These are phyloP conservation scores for Ancistrus triradiatus DNA, from an alignment of 2,113 vertebrate species.

Conservation along the genomic window DNA sequence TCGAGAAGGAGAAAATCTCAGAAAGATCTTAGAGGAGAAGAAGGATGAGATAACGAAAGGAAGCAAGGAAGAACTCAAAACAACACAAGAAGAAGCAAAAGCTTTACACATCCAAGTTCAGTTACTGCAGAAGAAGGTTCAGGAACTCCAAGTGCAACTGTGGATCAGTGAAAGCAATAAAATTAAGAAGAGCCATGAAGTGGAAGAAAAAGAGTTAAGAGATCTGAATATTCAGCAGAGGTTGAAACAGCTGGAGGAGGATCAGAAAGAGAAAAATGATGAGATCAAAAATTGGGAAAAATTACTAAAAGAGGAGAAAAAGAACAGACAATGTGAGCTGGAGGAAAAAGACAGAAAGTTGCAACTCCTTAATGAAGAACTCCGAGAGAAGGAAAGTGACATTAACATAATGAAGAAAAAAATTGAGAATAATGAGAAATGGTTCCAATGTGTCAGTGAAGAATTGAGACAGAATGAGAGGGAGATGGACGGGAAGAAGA, in stretches of 20 bases:
- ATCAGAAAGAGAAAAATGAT: neutral
- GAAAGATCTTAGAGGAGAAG: constrained; percentile 48
- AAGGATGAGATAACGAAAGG: constrained; percentile 47
- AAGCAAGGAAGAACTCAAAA: constrained; percentile 40
- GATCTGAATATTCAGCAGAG: neutral
- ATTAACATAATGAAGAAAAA: neutral
- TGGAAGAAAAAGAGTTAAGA: too few species aligned
- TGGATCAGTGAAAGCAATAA: constrained; percentile 6
- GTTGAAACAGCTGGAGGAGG: neutral
- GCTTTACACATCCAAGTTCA: constrained; percentile 47
- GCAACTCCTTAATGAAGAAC: neutral
- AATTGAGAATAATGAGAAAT: neutral
- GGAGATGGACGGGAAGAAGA: constrained; percentile 18
- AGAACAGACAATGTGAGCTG: neutral
- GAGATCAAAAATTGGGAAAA: neutral
- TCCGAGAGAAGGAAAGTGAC: neutral
- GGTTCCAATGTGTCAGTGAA: constrained; percentile 16
- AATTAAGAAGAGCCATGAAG: neutral
- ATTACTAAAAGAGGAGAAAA: neutral
- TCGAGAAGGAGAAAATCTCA: constrained; percentile 55
- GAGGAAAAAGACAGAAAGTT: neutral
- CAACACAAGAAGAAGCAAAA: constrained; percentile 36
- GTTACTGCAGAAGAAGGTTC: constrained; percentile 44
- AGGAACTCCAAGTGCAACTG: constrained; percentile 29
- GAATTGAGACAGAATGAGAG: constrained; percentile 31